A percentile compares a stretch with the other conserved stretches of the same genome.
Evolutionary conservation across 2,888 invertebrate species (phyloP).

Genomic region (Lasioglossum figueresi): DNA sequence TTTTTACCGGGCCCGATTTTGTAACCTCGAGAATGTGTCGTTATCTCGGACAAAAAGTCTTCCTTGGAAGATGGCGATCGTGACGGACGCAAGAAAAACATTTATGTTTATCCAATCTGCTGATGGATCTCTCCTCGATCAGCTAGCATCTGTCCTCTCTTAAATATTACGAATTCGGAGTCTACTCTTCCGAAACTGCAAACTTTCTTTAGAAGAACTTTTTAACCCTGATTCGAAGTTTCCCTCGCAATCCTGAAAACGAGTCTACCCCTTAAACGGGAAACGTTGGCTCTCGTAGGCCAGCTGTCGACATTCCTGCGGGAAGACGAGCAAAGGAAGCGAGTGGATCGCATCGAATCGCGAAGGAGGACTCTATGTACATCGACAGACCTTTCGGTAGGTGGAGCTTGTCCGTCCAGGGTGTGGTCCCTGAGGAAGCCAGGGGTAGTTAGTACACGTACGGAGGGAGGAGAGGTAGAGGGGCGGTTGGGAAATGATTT

Average conservation of each 20-base stretch:
- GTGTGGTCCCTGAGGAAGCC: conserved; percentile 78
- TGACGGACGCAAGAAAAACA: neutral
- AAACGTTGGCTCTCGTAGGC: neutral
- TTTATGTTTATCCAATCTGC: neutral
- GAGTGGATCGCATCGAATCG: conserved; percentile 31
- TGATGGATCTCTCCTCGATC: neutral
- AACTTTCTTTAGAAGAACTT: neutral
- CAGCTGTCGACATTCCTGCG: neutral
- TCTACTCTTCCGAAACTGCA: neutral
- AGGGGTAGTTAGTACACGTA: conserved; percentile 76
- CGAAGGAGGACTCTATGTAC: conserved; percentile 56
- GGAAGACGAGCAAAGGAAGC: neutral
- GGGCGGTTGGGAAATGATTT: conserved; percentile 76
- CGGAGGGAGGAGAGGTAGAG: conserved; percentile 58
- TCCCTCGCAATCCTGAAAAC: too few species aligned
- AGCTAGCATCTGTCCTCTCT: neutral
- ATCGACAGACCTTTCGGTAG: conserved; percentile 67
- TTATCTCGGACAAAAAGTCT: neutral
- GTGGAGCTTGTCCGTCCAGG: conserved; percentile 78
- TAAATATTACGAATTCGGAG: neutral
- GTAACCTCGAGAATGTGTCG: neutral
- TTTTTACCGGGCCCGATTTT: neutral
- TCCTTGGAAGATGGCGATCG: neutral
- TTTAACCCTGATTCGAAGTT: too few species aligned
- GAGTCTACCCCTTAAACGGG: too few species aligned